Conservation (phyloP, 1,140 invertebrate species). For the Drosophila lowei region DNA sequence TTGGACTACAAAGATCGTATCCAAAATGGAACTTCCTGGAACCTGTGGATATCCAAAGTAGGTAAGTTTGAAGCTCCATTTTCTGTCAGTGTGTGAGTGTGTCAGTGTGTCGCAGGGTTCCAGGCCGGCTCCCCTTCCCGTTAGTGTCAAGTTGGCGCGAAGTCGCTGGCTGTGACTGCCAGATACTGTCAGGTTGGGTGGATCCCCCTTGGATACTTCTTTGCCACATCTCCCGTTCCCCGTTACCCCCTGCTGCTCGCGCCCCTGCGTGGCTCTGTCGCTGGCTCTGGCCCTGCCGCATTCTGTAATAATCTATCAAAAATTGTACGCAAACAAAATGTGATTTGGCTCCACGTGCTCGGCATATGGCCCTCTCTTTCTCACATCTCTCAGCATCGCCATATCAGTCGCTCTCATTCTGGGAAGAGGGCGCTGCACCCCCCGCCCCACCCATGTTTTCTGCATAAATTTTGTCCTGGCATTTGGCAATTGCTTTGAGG, state of each 20-base stretch:
- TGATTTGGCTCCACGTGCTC: conserved; percentile 68
- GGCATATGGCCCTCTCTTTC: conserved; percentile 7
- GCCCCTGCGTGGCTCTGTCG: not conserved
- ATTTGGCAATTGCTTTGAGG: conserved; percentile 63
- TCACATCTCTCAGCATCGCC: not conserved
- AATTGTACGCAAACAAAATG: conserved; percentile 78
- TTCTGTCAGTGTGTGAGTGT: not conserved
- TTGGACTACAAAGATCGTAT: no score
- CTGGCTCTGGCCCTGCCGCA: conserved; percentile 43
- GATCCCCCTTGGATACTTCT: no score
- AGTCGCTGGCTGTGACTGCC: conserved; percentile 62
- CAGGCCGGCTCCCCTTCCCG: conserved; percentile 2
- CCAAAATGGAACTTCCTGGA: no score
- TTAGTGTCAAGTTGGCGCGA: conserved; percentile 68
- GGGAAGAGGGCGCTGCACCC: no score
- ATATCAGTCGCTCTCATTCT: conserved; percentile 4
- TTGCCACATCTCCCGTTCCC: not conserved
- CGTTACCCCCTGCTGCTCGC: not conserved
- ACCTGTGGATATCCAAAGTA: no score
- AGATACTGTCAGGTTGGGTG: conserved; percentile 63
- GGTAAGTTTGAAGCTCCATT: no score
- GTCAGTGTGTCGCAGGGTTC: no score
- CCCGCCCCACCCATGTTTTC: conserved; percentile 18
- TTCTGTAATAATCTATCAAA: conserved; percentile 79
- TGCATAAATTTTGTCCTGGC: conserved; percentile 68